These are phyloP conservation scores for Rhaphigaster nebulosa DNA, from an alignment of 2,888 invertebrate species.

Conservation along the genomic window DNA sequence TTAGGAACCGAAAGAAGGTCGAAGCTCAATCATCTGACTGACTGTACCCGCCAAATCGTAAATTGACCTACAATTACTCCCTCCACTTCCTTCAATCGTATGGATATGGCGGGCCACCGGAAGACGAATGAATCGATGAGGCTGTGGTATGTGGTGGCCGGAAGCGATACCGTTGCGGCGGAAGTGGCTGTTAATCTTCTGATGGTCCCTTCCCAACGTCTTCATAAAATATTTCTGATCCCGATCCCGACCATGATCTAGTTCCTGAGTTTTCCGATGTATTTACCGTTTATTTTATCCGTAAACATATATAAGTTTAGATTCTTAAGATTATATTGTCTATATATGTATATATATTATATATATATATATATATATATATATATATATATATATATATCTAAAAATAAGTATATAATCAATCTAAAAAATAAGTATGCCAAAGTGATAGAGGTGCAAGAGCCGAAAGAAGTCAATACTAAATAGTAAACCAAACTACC, in stretches of 20 bases:
- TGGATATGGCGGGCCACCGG: neutral
- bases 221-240: neutral
- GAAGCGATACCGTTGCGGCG: conserved; percentile 41
- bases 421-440: too few species aligned
- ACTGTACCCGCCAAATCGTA: neutral
- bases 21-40: neutral
- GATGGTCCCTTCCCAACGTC: neutral
- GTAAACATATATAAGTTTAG: too few species aligned
- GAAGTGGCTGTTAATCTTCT: conserved; percentile 22
- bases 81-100: neutral
- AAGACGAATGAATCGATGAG: neutral
- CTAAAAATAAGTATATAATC: too few species aligned
- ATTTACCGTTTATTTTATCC: too few species aligned
- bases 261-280: neutral
- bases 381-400: too few species aligned
- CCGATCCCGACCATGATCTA: neutral
- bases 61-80: neutral
- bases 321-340: too few species aligned
- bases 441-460: too few species aligned
- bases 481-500: too few species aligned
- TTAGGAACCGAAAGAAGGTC: neutral
- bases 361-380: too few species aligned
- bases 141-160: conserved; percentile 11
- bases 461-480: too few species aligned
- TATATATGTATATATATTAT: too few species aligned